phyloP scores from a whole-genome alignment of 2,888 invertebrate species.

The Drosophila affinis region DNA sequence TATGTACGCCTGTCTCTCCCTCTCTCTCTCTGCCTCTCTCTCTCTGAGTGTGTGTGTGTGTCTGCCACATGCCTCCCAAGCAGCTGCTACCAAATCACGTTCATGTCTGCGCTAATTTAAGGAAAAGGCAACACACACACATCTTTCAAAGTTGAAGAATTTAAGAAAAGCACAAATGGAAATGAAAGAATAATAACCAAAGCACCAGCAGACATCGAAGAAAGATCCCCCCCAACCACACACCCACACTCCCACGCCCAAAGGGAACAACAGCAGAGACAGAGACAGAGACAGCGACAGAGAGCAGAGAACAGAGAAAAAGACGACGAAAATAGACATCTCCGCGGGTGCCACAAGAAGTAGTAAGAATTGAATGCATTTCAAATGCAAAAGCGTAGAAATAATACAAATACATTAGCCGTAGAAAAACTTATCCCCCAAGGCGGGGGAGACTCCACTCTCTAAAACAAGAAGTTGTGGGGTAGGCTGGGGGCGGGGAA shows the following conservation, averaged over 20 bases:
- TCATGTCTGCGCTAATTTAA: slow-evolving; percentile 61
- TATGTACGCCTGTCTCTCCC: slow-evolving; percentile 40
- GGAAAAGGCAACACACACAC: slow-evolving; percentile 20
- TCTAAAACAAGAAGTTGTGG: not conserved
- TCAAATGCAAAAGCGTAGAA: slow-evolving; percentile 73
- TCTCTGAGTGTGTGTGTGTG: not conserved
- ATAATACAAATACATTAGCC: slow-evolving; percentile 79
- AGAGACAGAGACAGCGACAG: slow-evolving; percentile 20
- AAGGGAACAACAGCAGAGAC: not conserved
- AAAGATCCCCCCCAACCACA: too few species aligned
- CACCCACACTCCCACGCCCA: too few species aligned
- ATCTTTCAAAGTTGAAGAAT: slow-evolving; percentile 6
- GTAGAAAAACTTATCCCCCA: slow-evolving; percentile 54
- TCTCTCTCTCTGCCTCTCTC: not conserved
- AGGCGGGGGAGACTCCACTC: slow-evolving; percentile 3
- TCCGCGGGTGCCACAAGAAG: slow-evolving; percentile 5
- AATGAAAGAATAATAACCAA: slow-evolving; percentile 40
- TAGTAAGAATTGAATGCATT: slow-evolving; percentile 57
- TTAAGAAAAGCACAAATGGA: slow-evolving; percentile 31
- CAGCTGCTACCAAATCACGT: slow-evolving; percentile 60
- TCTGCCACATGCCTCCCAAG: slow-evolving; percentile 12
- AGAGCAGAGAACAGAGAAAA: slow-evolving; percentile 37
- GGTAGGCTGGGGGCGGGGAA: not conserved
- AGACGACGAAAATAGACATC: slow-evolving; percentile 19
- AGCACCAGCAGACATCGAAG: not conserved